Evolutionary conservation across 2,797 vertebrate genomes (phyloP).

Genomic region (Melanotaenia pygmaea): DNA sequence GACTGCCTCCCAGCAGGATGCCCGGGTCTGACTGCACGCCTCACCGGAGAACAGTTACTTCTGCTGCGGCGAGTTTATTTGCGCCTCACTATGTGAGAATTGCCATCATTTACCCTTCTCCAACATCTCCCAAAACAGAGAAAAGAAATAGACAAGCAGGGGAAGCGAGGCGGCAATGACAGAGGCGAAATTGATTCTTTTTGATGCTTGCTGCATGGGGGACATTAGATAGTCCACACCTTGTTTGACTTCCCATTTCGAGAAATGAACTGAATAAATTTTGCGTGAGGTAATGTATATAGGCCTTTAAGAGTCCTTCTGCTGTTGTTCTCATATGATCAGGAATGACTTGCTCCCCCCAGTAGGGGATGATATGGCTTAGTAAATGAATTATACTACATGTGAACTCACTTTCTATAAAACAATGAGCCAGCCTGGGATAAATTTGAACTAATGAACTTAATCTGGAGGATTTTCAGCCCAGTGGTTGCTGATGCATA

Average conservation of each 20-base stretch:
- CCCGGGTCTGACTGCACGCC: constrained; percentile 81
- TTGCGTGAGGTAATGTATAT: constrained; percentile 63
- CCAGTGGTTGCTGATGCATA: too few relatives aligned
- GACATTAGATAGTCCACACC: constrained; percentile 73
- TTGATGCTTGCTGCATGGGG: constrained; percentile 77
- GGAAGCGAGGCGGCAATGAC: constrained; percentile 75
- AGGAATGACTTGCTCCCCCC: constrained; percentile 19
- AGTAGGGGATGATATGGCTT: constrained; percentile 30
- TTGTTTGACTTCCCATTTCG: constrained; percentile 77
- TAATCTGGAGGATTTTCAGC: constrained; percentile 1
- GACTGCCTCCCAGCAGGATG: constrained; percentile 84
- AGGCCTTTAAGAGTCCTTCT: constrained; percentile 41
- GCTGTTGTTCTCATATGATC: constrained; percentile 53
- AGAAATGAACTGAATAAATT: constrained; percentile 81
- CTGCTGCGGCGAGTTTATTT: constrained; percentile 86
- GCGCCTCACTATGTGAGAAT: constrained; percentile 86
- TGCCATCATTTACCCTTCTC: constrained; percentile 87
- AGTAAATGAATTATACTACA: constrained; percentile 49
- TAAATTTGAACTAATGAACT: constrained; percentile 37
- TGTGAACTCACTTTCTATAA: constrained; percentile 34
- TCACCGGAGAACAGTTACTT: constrained; percentile 85
- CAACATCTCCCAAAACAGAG: constrained; percentile 76
- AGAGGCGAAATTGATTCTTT: constrained; percentile 81
- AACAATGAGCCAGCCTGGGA: constrained; percentile 34
- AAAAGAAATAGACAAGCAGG: constrained; percentile 80